Evolutionary conservation across 2,888 invertebrate genomes (phyloP).

Genomic region (Drosophila multiciliata): DNA sequence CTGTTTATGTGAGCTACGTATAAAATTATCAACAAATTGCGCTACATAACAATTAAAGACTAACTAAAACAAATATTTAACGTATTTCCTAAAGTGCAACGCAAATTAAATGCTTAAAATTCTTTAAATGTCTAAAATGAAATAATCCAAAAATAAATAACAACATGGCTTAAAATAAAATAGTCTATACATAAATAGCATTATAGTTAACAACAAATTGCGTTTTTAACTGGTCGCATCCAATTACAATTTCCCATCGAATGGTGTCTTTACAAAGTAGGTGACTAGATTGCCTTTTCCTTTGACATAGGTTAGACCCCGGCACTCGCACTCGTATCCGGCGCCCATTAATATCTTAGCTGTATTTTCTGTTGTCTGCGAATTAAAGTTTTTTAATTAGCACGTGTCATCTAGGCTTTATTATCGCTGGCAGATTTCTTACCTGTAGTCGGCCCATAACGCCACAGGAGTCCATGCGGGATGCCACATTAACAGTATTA

Average conservation of each 20-base stretch:
- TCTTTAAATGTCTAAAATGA: conserved; percentile 45
- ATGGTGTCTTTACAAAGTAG: conserved; percentile 95
- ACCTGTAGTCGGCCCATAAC: conserved; percentile 94
- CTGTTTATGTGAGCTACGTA: conserved; percentile 64
- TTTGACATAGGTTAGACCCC: conserved; percentile 97
- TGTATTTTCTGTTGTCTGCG: conserved; percentile 91
- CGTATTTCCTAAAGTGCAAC: conserved; percentile 51
- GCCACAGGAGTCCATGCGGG: conserved; percentile 98
- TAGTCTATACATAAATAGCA: conserved; percentile 43
- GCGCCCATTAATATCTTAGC: conserved; percentile 93
- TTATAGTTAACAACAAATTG: conserved; percentile 52
- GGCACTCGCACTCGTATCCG: conserved; percentile 94
- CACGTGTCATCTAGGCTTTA: not conserved
- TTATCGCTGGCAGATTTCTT: conserved; percentile 28
- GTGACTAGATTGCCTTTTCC: conserved; percentile 96
- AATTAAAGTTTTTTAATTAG: conserved; percentile 23
- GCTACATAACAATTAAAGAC: conserved; percentile 55
- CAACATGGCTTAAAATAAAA: conserved; percentile 59
- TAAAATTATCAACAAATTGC: conserved; percentile 47
- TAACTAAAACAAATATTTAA: conserved; percentile 56
- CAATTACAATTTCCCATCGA: conserved; percentile 87
- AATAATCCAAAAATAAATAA: conserved; percentile 68
- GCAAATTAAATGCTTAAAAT: conserved; percentile 68
- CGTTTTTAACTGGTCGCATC: conserved; percentile 42
- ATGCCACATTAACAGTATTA: conserved; percentile 98